These are phyloP conservation scores for Marronus borbonicus DNA, from an alignment of 2,888 invertebrate genomes.

Conservation along the genomic window DNA sequence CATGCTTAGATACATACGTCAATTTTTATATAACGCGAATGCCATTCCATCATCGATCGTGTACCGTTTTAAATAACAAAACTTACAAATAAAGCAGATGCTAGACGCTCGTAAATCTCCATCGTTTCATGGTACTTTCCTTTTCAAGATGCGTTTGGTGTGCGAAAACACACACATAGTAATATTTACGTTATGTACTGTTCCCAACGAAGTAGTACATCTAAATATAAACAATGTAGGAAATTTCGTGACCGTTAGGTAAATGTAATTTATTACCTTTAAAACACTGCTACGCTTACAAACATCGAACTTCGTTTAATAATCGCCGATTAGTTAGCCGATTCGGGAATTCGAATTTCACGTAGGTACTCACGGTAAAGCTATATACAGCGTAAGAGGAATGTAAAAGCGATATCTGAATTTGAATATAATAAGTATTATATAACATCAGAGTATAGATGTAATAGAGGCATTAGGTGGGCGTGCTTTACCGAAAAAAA, in stretches of 20 bases:
- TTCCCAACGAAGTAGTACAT: not conserved
- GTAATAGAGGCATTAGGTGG: not conserved
- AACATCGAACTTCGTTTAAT: not conserved
- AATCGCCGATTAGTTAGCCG: not conserved
- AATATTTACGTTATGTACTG: not conserved
- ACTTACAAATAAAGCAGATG: slow-evolving; percentile 30
- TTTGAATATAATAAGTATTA: slow-evolving; percentile 14
- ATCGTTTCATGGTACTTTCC: slow-evolving; percentile 30
- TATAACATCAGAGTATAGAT: not conserved
- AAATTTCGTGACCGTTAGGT: slow-evolving; percentile 15
- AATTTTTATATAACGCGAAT: slow-evolving; percentile 38
- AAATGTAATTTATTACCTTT: slow-evolving; percentile 14
- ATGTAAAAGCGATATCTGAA: not conserved
- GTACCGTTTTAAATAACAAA: slow-evolving; percentile 13
- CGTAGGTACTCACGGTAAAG: not conserved
- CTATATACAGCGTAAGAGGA: not conserved
- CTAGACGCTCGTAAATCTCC: slow-evolving; percentile 18
- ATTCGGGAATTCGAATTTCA: not conserved
- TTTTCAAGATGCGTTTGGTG: slow-evolving; percentile 30
- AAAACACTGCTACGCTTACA: not conserved
- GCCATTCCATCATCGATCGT: slow-evolving; percentile 20
- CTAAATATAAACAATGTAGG: not conserved
- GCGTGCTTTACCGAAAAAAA: slow-evolving; percentile 1
- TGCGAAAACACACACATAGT: not conserved
- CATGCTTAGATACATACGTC: not conserved